Percentiles rank a stretch among this genome's conserved stretches.
Conservation (phyloP, 2,888 invertebrate species). For the Caenorhabditis afra region DNA sequence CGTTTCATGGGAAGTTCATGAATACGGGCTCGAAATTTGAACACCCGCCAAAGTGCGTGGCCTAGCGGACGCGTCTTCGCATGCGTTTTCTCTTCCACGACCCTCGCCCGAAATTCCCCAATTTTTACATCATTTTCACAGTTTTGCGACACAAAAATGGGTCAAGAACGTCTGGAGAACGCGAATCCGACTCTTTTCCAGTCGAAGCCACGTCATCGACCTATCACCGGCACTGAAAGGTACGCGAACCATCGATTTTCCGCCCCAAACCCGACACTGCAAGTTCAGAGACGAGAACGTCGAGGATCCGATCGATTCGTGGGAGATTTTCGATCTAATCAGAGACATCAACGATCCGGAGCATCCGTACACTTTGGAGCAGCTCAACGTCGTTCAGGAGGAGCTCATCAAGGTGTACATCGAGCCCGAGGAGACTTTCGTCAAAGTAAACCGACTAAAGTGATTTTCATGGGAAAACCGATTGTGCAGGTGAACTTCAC, state of each 20-base stretch:
- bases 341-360: constrained; percentile 97
- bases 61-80: neutral
- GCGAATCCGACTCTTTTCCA: constrained; percentile 65
- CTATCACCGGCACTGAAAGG: constrained; percentile 50
- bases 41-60: neutral
- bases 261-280: neutral
- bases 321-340: constrained; percentile 87
- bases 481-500: constrained; percentile 85
- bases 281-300: constrained; percentile 64
- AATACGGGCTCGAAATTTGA: too few species aligned
- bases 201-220: constrained; percentile 59
- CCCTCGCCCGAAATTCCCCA: neutral
- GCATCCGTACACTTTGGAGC: constrained; percentile 95
- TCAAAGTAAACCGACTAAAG: constrained; percentile 73
- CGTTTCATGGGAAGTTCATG: too few species aligned
- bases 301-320: constrained; percentile 76
- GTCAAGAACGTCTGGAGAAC: constrained; percentile 64
- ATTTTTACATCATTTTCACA: constrained; percentile 31
- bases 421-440: constrained; percentile 68
- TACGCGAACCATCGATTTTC: constrained; percentile 12
- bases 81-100: constrained; percentile 20
- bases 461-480: neutral
- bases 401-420: constrained; percentile 75
- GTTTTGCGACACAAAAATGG: constrained; percentile 44
- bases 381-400: constrained; percentile 93